Evolutionary conservation across 2,888 invertebrate genomes (phyloP).

Genomic region (Sphecodes monilicornis): DNA sequence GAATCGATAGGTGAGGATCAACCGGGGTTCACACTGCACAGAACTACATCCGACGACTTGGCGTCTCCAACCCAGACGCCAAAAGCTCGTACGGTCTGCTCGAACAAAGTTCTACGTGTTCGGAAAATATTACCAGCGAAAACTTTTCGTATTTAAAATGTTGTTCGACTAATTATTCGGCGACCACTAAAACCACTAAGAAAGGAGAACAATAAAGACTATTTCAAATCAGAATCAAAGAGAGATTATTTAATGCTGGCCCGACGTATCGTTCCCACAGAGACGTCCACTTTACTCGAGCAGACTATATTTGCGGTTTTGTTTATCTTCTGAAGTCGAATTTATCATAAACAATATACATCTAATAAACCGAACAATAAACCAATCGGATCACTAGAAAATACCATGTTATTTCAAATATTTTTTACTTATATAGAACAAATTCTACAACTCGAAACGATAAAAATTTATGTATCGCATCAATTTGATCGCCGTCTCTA

Average conservation of each 20-base stretch:
- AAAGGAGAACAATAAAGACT: not conserved
- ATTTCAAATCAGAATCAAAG: not conserved
- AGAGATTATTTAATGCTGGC: not conserved
- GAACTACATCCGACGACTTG: slow-evolving; percentile 67
- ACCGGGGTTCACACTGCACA: slow-evolving; percentile 79
- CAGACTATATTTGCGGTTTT: slow-evolving; percentile 25
- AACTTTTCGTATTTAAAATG: not conserved
- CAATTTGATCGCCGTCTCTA: not conserved
- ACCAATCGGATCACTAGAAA: not conserved
- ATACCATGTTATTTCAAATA: not conserved
- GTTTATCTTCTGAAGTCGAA: slow-evolving; percentile 28
- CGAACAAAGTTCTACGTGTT: slow-evolving; percentile 9
- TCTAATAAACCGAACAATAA: not conserved
- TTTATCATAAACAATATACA: slow-evolving; percentile 29
- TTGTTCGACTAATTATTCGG: not conserved
- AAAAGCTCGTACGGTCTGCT: slow-evolving; percentile 46
- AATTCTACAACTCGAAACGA: not conserved
- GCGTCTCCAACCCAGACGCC: slow-evolving; percentile 75
- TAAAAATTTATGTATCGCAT: not conserved
- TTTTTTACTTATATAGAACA: not conserved
- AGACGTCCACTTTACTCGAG: slow-evolving; percentile 17
- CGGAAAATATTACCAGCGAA: not conserved
- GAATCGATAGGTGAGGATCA: slow-evolving; percentile 73
- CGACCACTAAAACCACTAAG: not conserved
- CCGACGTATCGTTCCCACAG: not conserved